These are phyloP conservation scores for Ceratosolen solmsi DNA, from an alignment of 1,140 invertebrate genomes.

Conservation along the genomic window DNA sequence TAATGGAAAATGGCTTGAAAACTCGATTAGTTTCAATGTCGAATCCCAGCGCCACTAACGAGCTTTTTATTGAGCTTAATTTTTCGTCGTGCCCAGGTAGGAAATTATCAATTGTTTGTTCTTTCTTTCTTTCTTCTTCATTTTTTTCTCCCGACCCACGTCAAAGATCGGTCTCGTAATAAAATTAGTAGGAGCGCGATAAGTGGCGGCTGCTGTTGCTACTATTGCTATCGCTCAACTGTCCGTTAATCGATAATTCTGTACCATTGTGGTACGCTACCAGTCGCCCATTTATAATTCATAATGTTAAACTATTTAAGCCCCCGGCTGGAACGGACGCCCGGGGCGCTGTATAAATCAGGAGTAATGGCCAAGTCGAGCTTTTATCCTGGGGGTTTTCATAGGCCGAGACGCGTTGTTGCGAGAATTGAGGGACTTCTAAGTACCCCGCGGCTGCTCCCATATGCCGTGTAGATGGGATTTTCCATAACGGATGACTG, in stretches of 20 bases:
- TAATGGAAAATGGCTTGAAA: no score
- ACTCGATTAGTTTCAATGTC: not conserved
- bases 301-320: constrained; percentile 26
- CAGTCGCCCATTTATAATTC: constrained; percentile 29
- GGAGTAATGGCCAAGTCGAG: no score
- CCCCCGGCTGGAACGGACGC: not conserved
- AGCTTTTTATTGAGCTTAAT: not conserved
- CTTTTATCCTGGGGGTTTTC: no score
- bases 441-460: no score
- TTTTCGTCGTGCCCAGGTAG: not conserved
- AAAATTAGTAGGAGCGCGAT: constrained; percentile 15
- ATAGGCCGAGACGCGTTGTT: no score
- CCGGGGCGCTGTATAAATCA: not conserved
- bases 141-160: not conserved
- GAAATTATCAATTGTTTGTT: no score
- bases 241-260: constrained; percentile 30
- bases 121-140: no score
- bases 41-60: not conserved
- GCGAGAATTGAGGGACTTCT: no score
- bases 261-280: not conserved
- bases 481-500: no score
- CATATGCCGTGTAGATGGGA: no score
- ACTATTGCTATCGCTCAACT: not conserved
- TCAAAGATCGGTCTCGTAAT: not conserved
- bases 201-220: not conserved